A percentile compares a stretch with the other conserved stretches of the same genome.
Evolutionary conservation across 1,140 invertebrate genomes (phyloP).

Genomic region (Sminthurinus signatus): DNA sequence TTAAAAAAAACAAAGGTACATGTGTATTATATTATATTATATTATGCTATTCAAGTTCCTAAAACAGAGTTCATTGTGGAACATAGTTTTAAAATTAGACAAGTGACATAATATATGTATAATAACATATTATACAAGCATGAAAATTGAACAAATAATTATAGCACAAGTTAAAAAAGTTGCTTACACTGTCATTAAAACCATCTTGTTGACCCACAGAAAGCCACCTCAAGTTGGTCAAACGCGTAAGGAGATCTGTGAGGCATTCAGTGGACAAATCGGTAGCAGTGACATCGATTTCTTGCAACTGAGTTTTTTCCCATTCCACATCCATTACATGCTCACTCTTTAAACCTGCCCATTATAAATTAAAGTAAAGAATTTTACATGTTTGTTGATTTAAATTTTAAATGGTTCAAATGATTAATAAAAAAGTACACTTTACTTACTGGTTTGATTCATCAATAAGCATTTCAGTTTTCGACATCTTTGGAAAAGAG

Average conservation of each 20-base stretch:
- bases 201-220: conserved; percentile 94
- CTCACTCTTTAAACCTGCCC: conserved; percentile 62
- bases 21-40: too few species aligned
- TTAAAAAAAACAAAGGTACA: too few species aligned
- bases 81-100: too few species aligned
- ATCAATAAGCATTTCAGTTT: conserved; percentile 86
- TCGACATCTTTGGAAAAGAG: conserved; percentile 86
- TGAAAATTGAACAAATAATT: not conserved
- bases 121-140: too few species aligned
- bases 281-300: conserved; percentile 94
- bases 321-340: conserved; percentile 92
- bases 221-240: conserved; percentile 80
- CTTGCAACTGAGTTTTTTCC: conserved; percentile 90
- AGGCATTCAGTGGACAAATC: conserved; percentile 91
- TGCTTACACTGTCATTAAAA: conserved; percentile 78
- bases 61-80: too few species aligned
- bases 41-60: too few species aligned
- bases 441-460: conserved; percentile 82
- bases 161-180: too few species aligned
- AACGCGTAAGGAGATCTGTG: conserved; percentile 81
- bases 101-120: too few species aligned
- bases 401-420: too few species aligned
- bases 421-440: too few species aligned
- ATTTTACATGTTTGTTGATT: too few species aligned
- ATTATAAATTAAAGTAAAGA: too few species aligned